Conservation (phyloP, 2,888 invertebrate genomes). For the Pecten maximus region DNA sequence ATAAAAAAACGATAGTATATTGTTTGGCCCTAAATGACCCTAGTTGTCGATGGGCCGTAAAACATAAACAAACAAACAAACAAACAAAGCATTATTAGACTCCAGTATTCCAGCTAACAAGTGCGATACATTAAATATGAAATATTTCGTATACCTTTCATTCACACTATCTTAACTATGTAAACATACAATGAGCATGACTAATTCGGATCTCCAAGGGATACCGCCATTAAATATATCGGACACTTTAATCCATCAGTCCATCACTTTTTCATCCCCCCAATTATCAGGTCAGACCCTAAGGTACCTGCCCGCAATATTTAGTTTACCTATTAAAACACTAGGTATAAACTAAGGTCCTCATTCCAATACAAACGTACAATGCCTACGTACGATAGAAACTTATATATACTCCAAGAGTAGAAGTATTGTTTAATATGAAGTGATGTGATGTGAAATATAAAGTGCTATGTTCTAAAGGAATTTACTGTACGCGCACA, state of each 20-base stretch:
- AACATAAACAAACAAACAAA: too few relatives aligned
- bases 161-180: neutral
- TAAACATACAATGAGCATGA: slow-evolving; percentile 5
- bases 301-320: neutral
- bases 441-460: neutral
- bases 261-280: neutral
- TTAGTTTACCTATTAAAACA: neutral
- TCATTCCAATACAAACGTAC: neutral
- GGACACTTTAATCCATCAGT: neutral
- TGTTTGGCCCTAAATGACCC: too few relatives aligned
- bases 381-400: neutral
- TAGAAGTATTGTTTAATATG: neutral
- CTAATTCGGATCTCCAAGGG: neutral
- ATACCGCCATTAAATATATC: slow-evolving; percentile 2
- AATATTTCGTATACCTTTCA: neutral
- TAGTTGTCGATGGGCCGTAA: too few relatives aligned
- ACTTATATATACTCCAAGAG: neutral
- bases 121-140: too few relatives aligned
- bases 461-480: neutral
- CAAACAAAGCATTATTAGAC: too few relatives aligned
- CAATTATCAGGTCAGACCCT: neutral
- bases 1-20: too few relatives aligned
- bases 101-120: too few relatives aligned
- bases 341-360: neutral
- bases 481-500: neutral